Evolutionary conservation across 2,113 vertebrate genomes (phyloP), one percentile per base, ranked within the genome.

Genomic region (Prietella phreatophila): DNA sequence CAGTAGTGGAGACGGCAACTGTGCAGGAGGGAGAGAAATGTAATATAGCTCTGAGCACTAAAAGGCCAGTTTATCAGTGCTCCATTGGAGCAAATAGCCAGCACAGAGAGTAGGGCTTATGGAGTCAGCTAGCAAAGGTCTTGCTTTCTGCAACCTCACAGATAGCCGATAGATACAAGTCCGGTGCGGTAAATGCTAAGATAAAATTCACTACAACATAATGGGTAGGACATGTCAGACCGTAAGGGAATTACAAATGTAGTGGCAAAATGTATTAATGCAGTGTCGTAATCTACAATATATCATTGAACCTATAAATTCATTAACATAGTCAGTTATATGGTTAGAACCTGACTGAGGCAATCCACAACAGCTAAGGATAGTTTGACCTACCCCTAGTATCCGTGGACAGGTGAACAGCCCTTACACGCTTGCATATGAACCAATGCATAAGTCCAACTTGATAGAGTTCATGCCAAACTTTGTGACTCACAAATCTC

Each of bases 21-120:
- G 55, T 93, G 92, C 94, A 93, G 92, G 93, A 82, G 33, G 93
- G 93, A 92, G 92, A 94, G 93, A 94, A 94, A 95, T 94, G 93
- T 93, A 95, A 95, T 95, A 93, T 93, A 90, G 92, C 89, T 89
- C 92, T 93, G 93, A 93, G 91, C 93, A 94, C 93, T 93, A 94
- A 94, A 94, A 94, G 92, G 91, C 90, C 93, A 93, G 94, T 95
- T 94, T 94, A 93, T 94, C 93, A 94, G 93, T 91, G 91, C 91
- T 90, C 91, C 92, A 93, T 89, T 93, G 93, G 93, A 94, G 91
- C 91, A 93, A 93, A 94, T 93, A 93, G 91, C 60, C 60, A 67
- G 30, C 50, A 50, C 85, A 86, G 42, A 86, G 60, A n/a, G 60
- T 83, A 91, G 90, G 92, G 92, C 86, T 83, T 67, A 89, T 89